Percentiles rank a stretch among this genome's conserved stretches.
These are phyloP conservation scores for Smittia sp. DNA, from an alignment of 2,888 invertebrate genomes.

Conservation along the genomic window DNA sequence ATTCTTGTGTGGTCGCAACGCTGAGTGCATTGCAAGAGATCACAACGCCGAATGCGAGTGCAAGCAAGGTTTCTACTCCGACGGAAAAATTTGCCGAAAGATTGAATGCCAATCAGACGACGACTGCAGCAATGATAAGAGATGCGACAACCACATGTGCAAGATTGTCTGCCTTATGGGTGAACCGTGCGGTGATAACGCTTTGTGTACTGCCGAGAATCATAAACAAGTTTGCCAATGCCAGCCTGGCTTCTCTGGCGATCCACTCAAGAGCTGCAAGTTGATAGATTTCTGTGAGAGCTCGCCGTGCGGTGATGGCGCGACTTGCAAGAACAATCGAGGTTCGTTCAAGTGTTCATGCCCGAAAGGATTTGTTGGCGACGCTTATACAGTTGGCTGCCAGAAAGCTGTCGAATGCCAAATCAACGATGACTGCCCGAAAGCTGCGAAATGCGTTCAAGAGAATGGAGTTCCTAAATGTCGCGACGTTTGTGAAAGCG, in stretches of 20 bases:
- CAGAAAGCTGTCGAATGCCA: conserved; percentile 77
- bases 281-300: conserved; percentile 76
- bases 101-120: conserved; percentile 71
- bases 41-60: conserved; percentile 77
- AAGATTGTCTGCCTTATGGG: conserved; percentile 79
- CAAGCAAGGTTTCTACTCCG: conserved; percentile 75
- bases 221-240: conserved; percentile 79
- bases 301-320: conserved; percentile 76
- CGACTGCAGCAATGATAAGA: conserved; percentile 77
- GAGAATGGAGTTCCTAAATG: conserved; percentile 74
- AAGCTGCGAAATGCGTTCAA: conserved; percentile 71
- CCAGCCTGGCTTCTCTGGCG: conserved; percentile 83
- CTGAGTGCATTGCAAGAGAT: conserved; percentile 69
- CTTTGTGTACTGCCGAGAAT: conserved; percentile 79
- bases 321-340: conserved; percentile 74
- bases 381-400: conserved; percentile 82
- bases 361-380: conserved; percentile 69
- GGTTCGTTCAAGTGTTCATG: conserved; percentile 79
- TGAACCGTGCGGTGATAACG: conserved; percentile 82
- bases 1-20: conserved; percentile 76
- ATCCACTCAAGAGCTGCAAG: conserved; percentile 68
- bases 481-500: conserved; percentile 75
- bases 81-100: conserved; percentile 73
- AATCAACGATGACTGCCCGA: conserved; percentile 75
- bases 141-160: conserved; percentile 78